These are phyloP conservation scores for Cataglyphis hispanica DNA, from an alignment of 1,140 invertebrate genomes.

Conservation along the genomic window DNA sequence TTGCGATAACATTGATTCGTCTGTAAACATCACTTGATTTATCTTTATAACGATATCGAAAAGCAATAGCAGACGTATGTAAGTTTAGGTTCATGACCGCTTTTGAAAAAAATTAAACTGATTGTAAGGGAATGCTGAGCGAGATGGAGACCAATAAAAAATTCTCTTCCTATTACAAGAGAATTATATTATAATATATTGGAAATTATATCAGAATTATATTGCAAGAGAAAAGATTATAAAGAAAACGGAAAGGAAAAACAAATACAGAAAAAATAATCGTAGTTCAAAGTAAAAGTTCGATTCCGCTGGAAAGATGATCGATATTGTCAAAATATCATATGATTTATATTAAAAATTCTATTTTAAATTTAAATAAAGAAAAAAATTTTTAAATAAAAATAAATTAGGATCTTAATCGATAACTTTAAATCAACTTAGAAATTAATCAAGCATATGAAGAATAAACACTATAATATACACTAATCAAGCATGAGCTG, in stretches of 20 bases:
- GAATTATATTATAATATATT: neutral
- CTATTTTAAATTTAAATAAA: neutral
- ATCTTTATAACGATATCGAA: neutral
- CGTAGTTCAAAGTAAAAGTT: neutral
- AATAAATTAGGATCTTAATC: neutral
- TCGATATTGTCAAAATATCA: neutral
- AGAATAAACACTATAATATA: too few species aligned
- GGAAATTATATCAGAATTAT: too few species aligned
- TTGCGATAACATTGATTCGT: neutral
- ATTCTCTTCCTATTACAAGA: neutral
- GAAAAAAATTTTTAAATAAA: neutral
- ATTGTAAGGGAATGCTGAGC: neutral
- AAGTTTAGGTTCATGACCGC: constrained; percentile 13
- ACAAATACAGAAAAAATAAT: neutral
- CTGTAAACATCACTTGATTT: neutral
- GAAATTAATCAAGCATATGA: neutral
- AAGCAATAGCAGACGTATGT: neutral
- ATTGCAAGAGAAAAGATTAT: neutral
- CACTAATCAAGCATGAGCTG: too few species aligned
- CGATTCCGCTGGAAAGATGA: neutral
- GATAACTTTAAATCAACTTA: neutral
- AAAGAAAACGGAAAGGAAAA: neutral
- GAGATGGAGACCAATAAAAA: neutral
- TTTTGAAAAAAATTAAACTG: neutral
- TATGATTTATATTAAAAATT: neutral